Percentiles rank a stretch among this genome's conserved stretches.
Conservation (phyloP, 1,140 invertebrate species). For the Dendrolimus kikuchii region DNA sequence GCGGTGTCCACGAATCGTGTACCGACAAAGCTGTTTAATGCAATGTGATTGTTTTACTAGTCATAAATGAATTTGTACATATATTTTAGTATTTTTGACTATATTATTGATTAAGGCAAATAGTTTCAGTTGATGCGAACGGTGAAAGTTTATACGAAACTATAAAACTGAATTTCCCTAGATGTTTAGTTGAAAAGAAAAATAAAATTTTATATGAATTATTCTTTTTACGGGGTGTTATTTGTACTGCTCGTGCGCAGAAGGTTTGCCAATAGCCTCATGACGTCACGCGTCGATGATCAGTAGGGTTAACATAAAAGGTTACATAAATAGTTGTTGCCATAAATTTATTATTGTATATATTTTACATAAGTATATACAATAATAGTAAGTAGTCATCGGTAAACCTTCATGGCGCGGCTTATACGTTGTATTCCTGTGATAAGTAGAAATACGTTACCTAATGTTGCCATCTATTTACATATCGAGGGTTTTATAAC, state of each 20-base stretch:
- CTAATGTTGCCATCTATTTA: too few species aligned
- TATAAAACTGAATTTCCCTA: slow-evolving; percentile 34
- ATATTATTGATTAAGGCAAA: slow-evolving; percentile 48
- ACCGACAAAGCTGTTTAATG: slow-evolving; percentile 31
- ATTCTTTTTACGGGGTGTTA: slow-evolving; percentile 24
- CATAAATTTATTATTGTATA: too few species aligned
- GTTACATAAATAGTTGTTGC: too few species aligned
- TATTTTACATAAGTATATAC: too few species aligned
- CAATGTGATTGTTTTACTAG: slow-evolving; percentile 58
- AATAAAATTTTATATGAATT: slow-evolving; percentile 39
- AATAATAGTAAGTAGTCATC: too few species aligned
- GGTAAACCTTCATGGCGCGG: too few species aligned
- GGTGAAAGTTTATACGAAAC: slow-evolving; percentile 16
- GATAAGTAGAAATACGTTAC: too few species aligned
- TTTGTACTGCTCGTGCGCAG: slow-evolving; percentile 6
- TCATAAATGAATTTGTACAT: slow-evolving; percentile 64
- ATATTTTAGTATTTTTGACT: slow-evolving; percentile 56
- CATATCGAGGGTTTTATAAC: too few species aligned
- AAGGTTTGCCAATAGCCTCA: too few species aligned
- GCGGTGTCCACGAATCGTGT: slow-evolving; percentile 6
- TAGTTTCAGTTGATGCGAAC: slow-evolving; percentile 45
- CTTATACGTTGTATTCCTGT: too few species aligned
- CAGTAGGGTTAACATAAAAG: too few species aligned
- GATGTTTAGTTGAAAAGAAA: slow-evolving; percentile 31
- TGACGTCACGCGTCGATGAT: too few species aligned